Conservation (phyloP, 2,113 vertebrate species). For the Microcebus lehilahytsara region DNA sequence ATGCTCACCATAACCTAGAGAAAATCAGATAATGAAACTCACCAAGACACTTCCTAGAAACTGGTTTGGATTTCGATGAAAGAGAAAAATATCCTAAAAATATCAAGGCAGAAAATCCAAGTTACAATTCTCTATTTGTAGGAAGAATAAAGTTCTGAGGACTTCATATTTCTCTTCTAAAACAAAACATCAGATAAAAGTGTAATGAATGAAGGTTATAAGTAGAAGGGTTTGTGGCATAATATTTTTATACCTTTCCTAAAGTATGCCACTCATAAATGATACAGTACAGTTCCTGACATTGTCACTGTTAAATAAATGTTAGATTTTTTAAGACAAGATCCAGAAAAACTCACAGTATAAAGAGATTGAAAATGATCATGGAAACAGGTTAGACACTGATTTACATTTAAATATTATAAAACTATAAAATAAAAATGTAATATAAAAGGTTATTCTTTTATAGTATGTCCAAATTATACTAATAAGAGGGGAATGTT, state of each 20-base stretch:
- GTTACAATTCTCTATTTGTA: background rate
- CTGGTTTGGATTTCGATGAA: background rate
- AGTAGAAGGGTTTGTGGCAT: background rate
- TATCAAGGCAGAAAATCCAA: conserved; percentile 37
- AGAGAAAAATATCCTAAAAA: conserved; percentile 47
- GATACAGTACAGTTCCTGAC: background rate
- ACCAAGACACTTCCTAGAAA: background rate
- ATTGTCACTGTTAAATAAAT: background rate
- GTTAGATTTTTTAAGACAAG: background rate
- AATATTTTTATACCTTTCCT: background rate
- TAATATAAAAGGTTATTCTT: background rate
- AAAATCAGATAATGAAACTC: conserved; percentile 9
- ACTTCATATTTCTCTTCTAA: background rate
- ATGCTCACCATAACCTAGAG: background rate
- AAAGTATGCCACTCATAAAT: background rate
- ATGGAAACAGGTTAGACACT: background rate
- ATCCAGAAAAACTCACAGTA: background rate
- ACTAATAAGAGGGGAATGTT: background rate
- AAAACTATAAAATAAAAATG: background rate
- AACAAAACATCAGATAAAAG: background rate
- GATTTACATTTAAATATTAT: background rate
- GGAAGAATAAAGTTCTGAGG: background rate
- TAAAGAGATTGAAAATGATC: background rate
- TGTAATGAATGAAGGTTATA: background rate
- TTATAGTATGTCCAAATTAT: background rate